Conservation (phyloP, 2,797 vertebrate genomes). For the Sciurus vulgaris region DNA sequence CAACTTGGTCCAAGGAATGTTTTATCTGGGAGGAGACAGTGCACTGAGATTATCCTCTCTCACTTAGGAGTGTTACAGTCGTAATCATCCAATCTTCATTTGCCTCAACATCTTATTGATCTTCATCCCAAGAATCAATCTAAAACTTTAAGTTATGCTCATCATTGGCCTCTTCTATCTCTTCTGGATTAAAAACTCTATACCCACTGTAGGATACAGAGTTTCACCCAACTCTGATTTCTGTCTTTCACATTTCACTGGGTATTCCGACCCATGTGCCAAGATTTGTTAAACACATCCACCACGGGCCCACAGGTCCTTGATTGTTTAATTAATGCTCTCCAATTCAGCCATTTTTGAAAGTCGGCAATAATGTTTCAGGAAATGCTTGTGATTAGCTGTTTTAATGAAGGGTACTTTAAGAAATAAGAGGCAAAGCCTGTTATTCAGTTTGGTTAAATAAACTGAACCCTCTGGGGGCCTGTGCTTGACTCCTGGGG, state of each 20-base stretch:
- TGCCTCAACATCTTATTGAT: not conserved
- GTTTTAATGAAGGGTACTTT: conserved; percentile 64
- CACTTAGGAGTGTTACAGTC: not conserved
- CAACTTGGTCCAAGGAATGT: not conserved
- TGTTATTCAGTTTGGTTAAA: conserved; percentile 64
- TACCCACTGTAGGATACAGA: not conserved
- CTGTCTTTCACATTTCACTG: not conserved
- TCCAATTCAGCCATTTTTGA: conserved; percentile 67
- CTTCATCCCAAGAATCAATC: conserved; percentile 39
- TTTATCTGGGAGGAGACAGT: not conserved
- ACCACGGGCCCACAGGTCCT: not conserved
- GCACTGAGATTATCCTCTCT: not conserved
- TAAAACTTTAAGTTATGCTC: conserved; percentile 24
- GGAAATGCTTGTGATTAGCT: conserved; percentile 42
- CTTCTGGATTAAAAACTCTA: not conserved
- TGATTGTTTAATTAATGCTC: conserved; percentile 53
- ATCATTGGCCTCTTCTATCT: not conserved
- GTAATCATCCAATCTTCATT: not conserved
- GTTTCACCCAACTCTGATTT: not conserved
- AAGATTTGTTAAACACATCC: conserved; percentile 11
- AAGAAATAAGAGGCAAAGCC: conserved; percentile 40
- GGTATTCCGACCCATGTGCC: not conserved
- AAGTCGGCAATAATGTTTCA: conserved; percentile 26
- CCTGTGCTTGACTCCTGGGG: not conserved
- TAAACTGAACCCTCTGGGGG: not conserved